Conservation (phyloP, 2,888 invertebrate genomes). For the Macaria liturata region DNA sequence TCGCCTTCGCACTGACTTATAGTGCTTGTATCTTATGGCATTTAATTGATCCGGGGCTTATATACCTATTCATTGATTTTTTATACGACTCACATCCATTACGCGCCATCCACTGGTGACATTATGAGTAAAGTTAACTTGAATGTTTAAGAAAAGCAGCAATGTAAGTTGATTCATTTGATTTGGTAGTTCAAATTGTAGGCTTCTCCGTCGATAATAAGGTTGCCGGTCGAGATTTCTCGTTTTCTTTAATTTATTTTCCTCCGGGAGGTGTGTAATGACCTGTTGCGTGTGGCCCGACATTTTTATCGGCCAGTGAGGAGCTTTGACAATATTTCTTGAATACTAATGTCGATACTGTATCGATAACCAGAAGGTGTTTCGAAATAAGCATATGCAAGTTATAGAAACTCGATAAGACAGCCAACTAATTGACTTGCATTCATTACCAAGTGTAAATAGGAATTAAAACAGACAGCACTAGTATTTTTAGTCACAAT, state of each 20-base stretch:
- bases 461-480: slow-evolving; percentile 24
- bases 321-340: slow-evolving; percentile 78
- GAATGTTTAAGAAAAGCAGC: slow-evolving; percentile 21
- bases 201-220: slow-evolving; percentile 53
- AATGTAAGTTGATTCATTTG: slow-evolving; percentile 34
- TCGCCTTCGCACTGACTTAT: slow-evolving; percentile 66
- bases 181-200: slow-evolving; percentile 38
- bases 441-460: slow-evolving; percentile 44
- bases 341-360: slow-evolving; percentile 67
- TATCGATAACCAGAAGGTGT: slow-evolving; percentile 54
- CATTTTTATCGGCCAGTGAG: slow-evolving; percentile 78
- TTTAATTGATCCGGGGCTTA: slow-evolving; percentile 67
- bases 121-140: neutral
- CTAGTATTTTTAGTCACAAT: slow-evolving; percentile 35
- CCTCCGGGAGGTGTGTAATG: slow-evolving; percentile 80
- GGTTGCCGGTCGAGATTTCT: slow-evolving; percentile 73
- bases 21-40: slow-evolving; percentile 69
- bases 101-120: slow-evolving; percentile 42
- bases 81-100: slow-evolving; percentile 24
- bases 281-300: slow-evolving; percentile 80
- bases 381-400: slow-evolving; percentile 1
- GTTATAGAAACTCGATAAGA: slow-evolving; percentile 28
- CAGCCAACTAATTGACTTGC: slow-evolving; percentile 50
- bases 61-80: slow-evolving; percentile 44
- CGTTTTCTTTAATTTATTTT: slow-evolving; percentile 82